Evolutionary conservation across 2,888 invertebrate species (phyloP).

Genomic region (Cephus rjabovi): DNA sequence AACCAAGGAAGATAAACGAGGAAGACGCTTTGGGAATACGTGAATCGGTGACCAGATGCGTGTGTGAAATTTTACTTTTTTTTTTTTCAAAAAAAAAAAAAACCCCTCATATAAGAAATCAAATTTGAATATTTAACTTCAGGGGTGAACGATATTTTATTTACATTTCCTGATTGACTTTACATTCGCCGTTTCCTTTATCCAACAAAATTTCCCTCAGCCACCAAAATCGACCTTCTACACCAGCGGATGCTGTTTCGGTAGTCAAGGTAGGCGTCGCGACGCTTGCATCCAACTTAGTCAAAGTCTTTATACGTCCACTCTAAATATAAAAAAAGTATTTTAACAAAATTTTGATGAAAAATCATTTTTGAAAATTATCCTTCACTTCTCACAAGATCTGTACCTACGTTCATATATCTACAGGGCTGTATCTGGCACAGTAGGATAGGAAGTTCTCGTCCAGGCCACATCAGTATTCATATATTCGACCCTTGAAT

Average conservation of each 20-base stretch:
- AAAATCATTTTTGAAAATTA: neutral
- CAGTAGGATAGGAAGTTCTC: constrained; percentile 9
- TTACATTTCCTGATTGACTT: neutral
- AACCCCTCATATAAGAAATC: neutral
- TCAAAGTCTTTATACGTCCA: neutral
- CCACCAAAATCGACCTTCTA: neutral
- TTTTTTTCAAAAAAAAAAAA: neutral
- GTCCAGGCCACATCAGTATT: constrained; percentile 48
- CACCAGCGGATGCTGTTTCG: no score
- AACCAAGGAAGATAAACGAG: neutral
- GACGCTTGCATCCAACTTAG: neutral
- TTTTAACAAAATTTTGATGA: neutral
- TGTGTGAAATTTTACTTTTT: neutral
- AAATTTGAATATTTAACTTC: neutral
- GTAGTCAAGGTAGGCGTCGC: neutral
- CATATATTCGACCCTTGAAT: constrained; percentile 53
- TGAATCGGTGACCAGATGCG: neutral
- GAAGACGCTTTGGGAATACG: neutral
- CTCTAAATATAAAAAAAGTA: neutral
- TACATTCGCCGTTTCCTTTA: neutral
- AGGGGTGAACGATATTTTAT: neutral
- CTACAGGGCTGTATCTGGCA: constrained; percentile 6
- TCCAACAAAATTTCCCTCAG: neutral
- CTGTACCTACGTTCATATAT: neutral
- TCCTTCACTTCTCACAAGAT: neutral